Percentiles rank a stretch among this genome's conserved stretches.
Conservation (phyloP, 2,797 vertebrate genomes). For the Lates japonicus region DNA sequence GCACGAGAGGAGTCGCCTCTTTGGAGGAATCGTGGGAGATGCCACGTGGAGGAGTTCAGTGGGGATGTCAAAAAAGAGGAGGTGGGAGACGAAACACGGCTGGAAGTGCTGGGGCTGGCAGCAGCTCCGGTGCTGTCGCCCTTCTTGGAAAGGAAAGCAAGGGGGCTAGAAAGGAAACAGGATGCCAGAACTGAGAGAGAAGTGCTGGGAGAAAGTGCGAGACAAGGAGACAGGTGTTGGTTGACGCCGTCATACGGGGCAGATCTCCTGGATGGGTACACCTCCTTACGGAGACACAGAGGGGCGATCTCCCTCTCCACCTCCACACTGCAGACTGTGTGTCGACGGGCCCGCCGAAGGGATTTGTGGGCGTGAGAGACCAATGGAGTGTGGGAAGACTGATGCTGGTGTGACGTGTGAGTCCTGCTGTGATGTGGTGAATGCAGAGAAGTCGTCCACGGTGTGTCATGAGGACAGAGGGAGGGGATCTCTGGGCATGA, state of each 20-base stretch:
- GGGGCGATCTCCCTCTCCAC: constrained; percentile 87
- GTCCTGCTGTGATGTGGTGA: constrained; percentile 58
- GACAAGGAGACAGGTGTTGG: constrained; percentile 52
- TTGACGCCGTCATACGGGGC: constrained; percentile 51
- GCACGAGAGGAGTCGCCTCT: constrained; percentile 56
- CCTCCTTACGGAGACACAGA: constrained; percentile 91
- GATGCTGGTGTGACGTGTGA: constrained; percentile 47
- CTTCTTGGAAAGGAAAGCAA: constrained; percentile 86
- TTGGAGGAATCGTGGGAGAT: constrained; percentile 56
- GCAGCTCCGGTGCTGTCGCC: constrained; percentile 47
- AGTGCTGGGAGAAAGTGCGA: constrained; percentile 69
- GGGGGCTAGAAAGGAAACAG: constrained; percentile 85
- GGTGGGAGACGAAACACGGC: constrained; percentile 43
- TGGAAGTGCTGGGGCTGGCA: constrained; percentile 21
- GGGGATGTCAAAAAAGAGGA: constrained; percentile 51
- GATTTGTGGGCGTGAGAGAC: constrained; percentile 57
- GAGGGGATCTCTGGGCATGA: constrained; percentile 90
- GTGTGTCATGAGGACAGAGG: constrained; percentile 49
- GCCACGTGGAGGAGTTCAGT: constrained; percentile 49
- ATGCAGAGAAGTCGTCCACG: constrained; percentile 50
- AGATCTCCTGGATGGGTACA: constrained; percentile 86
- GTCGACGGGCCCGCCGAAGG: constrained; percentile 83
- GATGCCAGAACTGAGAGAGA: constrained; percentile 81
- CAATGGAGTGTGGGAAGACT: constrained; percentile 12
- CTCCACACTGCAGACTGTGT: constrained; percentile 91